Percentiles rank a stretch among this genome's conserved stretches.
Conservation (phyloP, 64 coral and sea anemone genomes). For the Acropora tenuis region DNA sequence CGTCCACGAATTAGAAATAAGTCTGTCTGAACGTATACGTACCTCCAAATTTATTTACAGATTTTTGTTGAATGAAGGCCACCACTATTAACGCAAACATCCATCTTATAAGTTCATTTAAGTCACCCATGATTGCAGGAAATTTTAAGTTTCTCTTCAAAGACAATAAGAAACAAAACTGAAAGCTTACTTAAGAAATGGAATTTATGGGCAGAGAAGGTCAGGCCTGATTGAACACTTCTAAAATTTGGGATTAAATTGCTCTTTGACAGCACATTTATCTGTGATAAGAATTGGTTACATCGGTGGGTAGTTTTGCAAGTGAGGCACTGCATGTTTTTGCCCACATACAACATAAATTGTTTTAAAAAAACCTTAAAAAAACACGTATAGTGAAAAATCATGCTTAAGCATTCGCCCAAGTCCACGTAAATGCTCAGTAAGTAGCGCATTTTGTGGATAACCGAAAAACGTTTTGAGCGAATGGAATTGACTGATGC, state of each 20-base stretch:
- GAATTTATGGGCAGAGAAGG: background rate
- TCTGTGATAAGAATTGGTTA: conserved; percentile 1
- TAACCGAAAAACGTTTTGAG: background rate
- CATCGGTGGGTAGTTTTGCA: background rate
- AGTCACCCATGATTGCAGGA: background rate
- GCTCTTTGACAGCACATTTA: background rate
- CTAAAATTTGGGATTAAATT: background rate
- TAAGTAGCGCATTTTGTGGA: background rate
- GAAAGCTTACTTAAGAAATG: background rate
- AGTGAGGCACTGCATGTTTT: background rate
- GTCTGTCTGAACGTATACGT: background rate
- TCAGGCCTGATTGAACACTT: background rate
- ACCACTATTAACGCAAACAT: background rate
- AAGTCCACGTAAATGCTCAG: background rate
- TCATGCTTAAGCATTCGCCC: background rate
- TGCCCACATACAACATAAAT: background rate
- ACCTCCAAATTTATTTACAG: background rate
- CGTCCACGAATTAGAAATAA: background rate
- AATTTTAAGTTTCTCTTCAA: background rate
- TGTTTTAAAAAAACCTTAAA: background rate
- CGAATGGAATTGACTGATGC: background rate
- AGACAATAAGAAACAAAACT: background rate
- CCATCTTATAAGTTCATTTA: background rate
- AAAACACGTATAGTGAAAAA: background rate
- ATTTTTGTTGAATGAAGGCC: background rate